A percentile compares a stretch with the other conserved stretches of the same genome.
Conservation (phyloP, 2,888 invertebrate species). For the Hirtodrosophila confusa region DNA sequence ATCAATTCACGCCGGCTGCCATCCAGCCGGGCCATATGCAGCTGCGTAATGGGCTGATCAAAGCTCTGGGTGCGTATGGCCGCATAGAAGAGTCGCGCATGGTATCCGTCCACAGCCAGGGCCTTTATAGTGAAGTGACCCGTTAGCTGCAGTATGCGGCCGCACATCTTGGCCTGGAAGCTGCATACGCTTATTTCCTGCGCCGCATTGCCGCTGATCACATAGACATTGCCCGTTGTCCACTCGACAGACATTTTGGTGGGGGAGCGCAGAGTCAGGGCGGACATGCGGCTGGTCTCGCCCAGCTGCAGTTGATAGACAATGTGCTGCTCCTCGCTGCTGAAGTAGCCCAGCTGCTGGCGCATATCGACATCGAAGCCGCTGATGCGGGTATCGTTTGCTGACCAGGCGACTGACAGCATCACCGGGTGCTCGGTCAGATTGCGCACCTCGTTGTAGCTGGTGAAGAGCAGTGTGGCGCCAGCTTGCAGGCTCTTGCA, state of each 20-base stretch:
- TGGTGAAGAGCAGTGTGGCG: constrained; percentile 86
- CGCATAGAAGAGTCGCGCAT: constrained; percentile 87
- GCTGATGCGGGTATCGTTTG: constrained; percentile 84
- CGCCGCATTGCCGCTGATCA: constrained; percentile 84
- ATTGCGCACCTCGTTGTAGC: constrained; percentile 86
- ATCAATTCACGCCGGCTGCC: constrained; percentile 85
- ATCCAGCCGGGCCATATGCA: constrained; percentile 86
- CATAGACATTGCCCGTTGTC: constrained; percentile 87
- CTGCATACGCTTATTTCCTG: constrained; percentile 86
- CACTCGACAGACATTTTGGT: constrained; percentile 89
- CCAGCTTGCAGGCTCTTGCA: constrained; percentile 88
- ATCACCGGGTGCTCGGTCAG: constrained; percentile 82
- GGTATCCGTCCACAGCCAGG: constrained; percentile 87
- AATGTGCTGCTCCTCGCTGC: constrained; percentile 83
- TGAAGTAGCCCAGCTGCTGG: constrained; percentile 85
- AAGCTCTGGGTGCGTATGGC: constrained; percentile 84
- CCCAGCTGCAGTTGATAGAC: constrained; percentile 83
- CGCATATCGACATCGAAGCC: constrained; percentile 86
- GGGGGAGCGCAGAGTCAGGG: constrained; percentile 83
- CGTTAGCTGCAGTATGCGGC: constrained; percentile 85
- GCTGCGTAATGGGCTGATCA: constrained; percentile 84
- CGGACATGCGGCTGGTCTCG: constrained; percentile 64
- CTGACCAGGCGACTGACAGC: constrained; percentile 83
- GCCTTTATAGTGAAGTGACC: constrained; percentile 86
- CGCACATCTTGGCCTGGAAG: constrained; percentile 85